Base-by-base conservation (phyloP, 2,113 vertebrate genomes). In the Lepisosteus osseus region DNA sequence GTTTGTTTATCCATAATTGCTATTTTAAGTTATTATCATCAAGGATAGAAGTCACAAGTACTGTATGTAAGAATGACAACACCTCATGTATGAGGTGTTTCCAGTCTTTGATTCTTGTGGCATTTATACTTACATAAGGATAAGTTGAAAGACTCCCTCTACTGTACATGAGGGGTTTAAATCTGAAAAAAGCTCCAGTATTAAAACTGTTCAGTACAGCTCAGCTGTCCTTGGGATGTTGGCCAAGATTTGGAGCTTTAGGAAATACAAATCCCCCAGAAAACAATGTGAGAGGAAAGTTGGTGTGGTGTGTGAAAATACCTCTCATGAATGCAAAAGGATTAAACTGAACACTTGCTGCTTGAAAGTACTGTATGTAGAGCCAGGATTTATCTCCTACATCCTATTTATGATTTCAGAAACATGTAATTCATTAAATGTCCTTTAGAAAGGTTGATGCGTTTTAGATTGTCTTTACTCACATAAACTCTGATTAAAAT, bases 361-460 rank as follows among this genome's bases (percentile, higher is more conserved):
- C 62, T 78, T 77, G 70, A 74, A 74, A 83, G 76, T 65, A 17
- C 15, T 17, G 15, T 17, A 47, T 72, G 75, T 72, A 51, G 47
- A 51, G 47, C 71, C 70, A 69, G 72, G 74, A 73, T 77, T 67
- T 40, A 74, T 75, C 69, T 47, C 66, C 68, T 79, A 79, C 77
- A 84, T 82, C 83, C 81, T 83, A 71, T 84, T 83, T 83, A 80
- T 82, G 81, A 77, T 85, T 84, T 85, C 85, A 83, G 72, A 78
- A 79, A 75, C 84, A 87, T 84, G 82, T 80, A 84, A 85, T 74
- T 83, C 81, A 84, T 87, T 82, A 84, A 78, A 83, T 78, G 67
- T 84, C 72, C 78, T 82, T 77, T 77, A 81, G 73, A 72, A 75
- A 72, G 70, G 79, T 69, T 79, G 81, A 84, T 83, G 78, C 75